A percentile compares a stretch with the other conserved stretches of the same genome.
phyloP scores from a whole-genome alignment of 1,140 invertebrate genomes.

The Rhopalosiphum maidis region DNA sequence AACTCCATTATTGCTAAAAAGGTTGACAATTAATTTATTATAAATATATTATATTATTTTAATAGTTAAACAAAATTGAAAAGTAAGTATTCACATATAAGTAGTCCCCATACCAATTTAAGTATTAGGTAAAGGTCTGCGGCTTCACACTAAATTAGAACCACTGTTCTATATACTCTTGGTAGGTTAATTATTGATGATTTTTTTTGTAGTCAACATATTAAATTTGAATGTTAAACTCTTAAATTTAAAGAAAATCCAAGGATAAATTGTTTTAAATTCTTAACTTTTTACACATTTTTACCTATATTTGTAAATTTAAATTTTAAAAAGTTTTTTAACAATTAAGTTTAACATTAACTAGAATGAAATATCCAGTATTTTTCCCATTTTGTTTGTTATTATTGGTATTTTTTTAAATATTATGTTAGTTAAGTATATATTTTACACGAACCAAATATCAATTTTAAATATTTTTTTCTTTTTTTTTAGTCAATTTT shows the following conservation, averaged over 20 bases:
- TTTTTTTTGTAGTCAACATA: neutral
- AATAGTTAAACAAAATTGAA: no score
- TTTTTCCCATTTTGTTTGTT: neutral
- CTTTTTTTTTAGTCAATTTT: neutral
- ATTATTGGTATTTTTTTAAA: neutral
- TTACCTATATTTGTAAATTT: neutral
- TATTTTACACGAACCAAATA: neutral
- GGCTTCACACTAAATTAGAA: no score
- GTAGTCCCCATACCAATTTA: no score
- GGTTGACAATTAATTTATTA: no score
- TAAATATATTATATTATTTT: no score
- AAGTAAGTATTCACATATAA: no score
- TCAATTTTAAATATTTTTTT: neutral
- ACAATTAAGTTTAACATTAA: neutral
- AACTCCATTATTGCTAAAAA: no score
- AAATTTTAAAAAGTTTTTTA: neutral
- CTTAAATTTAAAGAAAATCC: neutral
- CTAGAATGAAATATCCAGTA: neutral
- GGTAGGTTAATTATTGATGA: neutral
- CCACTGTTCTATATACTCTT: neutral
- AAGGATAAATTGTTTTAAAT: neutral
- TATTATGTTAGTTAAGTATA: neutral
- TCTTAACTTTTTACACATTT: neutral
- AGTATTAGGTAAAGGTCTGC: no score
- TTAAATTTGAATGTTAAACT: neutral